A percentile compares a stretch with the other conserved stretches of the same genome.
These are phyloP conservation scores for Cladorhizidae sp. DNA, from an alignment of 37 sponge, comb jelly and placozoan genomes.

Conservation along the genomic window DNA sequence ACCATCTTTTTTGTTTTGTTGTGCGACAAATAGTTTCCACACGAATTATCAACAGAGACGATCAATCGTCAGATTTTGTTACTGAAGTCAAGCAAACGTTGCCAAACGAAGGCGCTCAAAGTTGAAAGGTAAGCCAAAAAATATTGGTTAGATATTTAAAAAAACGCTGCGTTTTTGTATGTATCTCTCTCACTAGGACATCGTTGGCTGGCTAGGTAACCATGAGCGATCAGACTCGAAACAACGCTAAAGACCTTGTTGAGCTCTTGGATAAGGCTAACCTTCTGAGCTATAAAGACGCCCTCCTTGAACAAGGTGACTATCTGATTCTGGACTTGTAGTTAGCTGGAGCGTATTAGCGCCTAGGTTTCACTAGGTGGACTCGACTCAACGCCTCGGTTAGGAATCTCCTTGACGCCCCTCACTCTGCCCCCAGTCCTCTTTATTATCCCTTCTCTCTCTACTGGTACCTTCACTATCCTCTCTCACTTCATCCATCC, in stretches of 20 bases:
- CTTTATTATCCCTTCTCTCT: too few species aligned
- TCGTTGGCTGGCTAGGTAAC: background rate
- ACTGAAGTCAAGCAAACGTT: slow-evolving; percentile 4
- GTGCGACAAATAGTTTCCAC: background rate
- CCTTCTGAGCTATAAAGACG: slow-evolving; percentile 54
- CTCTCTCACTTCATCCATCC: too few species aligned
- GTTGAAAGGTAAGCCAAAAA: slow-evolving; percentile 9
- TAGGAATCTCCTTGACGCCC: too few species aligned
- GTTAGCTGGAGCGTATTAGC: too few species aligned
- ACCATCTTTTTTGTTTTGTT: slow-evolving; percentile 8
- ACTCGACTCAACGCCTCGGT: too few species aligned
- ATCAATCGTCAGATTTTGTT: background rate
- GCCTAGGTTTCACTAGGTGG: too few species aligned
- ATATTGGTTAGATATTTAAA: background rate
- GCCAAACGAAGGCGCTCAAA: background rate
- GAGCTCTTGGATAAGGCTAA: slow-evolving; percentile 53
- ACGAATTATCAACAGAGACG: background rate
- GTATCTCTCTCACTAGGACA: background rate
- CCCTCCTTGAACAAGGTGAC: slow-evolving; percentile 65
- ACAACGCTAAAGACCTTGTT: background rate
- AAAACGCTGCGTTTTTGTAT: background rate
- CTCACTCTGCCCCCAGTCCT: too few species aligned
- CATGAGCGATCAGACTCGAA: background rate
- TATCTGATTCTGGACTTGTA: too few species aligned
- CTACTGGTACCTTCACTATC: too few species aligned